Evolutionary conservation across 2,113 vertebrate species (phyloP).

Genomic region (Hippopotamus amphibius): DNA sequence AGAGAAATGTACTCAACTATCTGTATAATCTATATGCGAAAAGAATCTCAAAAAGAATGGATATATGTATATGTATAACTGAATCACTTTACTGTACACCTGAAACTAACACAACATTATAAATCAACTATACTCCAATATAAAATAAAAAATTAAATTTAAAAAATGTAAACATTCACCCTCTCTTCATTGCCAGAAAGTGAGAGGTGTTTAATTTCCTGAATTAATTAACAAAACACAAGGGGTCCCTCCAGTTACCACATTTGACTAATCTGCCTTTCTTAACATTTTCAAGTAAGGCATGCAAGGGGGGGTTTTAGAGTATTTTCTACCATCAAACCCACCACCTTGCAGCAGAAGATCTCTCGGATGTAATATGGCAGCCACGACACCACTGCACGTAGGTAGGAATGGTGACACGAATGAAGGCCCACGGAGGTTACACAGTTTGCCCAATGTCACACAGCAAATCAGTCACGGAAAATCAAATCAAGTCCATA

Average conservation of each 20-base stretch:
- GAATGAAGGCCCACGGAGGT: neutral
- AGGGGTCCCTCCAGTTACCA: neutral
- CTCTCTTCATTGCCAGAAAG: neutral
- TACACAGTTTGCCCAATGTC: neutral
- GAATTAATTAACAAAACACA: neutral
- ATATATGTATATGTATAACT: neutral
- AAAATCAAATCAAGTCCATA: conserved; percentile 26
- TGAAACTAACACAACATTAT: neutral
- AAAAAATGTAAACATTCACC: neutral
- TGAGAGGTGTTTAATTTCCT: neutral
- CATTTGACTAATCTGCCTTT: neutral
- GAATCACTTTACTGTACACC: neutral
- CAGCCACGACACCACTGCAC: too few relatives aligned
- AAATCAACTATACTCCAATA: neutral
- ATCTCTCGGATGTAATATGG: neutral
- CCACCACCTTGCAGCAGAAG: neutral
- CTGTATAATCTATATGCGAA: neutral
- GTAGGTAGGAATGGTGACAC: neutral
- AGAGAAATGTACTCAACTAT: neutral
- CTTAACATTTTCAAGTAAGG: neutral
- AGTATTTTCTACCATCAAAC: neutral
- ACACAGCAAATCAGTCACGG: neutral
- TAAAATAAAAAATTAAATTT: neutral
- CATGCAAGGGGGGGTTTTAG: neutral
- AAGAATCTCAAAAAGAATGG: neutral